Evolutionary conservation across 1,140 invertebrate genomes (phyloP).

Genomic region (Temnothorax longispinosus): DNA sequence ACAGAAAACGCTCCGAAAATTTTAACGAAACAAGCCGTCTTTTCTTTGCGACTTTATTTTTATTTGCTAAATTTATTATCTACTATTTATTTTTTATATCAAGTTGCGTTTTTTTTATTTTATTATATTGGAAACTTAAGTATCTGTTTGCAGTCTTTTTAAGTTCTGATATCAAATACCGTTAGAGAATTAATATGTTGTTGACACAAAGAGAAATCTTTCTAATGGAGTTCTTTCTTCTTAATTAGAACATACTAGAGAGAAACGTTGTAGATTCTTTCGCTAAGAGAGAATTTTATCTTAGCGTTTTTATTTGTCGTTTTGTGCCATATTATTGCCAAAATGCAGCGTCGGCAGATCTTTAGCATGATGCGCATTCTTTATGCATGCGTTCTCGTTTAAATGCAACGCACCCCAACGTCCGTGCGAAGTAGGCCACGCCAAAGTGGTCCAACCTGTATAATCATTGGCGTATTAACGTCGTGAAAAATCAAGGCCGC

Average conservation of each 20-base stretch:
- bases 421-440: constrained; percentile 31
- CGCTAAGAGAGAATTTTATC: not conserved
- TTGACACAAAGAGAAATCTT: not conserved
- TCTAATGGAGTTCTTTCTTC: constrained; percentile 3
- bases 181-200: constrained; percentile 8
- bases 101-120: not conserved
- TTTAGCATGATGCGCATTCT: not conserved
- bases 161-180: not conserved
- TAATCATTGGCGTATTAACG: constrained; percentile 60
- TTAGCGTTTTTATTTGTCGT: not conserved
- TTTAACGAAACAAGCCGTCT: not conserved
- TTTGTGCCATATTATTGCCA: not conserved
- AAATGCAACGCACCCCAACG: not conserved
- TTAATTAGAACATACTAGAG: not conserved
- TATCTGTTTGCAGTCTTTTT: not conserved
- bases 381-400: not conserved
- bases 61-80: not conserved
- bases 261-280: not conserved
- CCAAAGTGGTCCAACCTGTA: constrained; percentile 59
- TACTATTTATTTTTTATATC: not conserved
- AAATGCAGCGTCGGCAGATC: not conserved
- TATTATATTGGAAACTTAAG: not conserved
- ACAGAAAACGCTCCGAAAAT: not conserved
- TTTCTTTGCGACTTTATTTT: not conserved
- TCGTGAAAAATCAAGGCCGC: constrained; percentile 55